Base-by-base conservation (phyloP, 35 echinoderm and acorn worm species). In the Hemicentrotus pulcherrimus region DNA sequence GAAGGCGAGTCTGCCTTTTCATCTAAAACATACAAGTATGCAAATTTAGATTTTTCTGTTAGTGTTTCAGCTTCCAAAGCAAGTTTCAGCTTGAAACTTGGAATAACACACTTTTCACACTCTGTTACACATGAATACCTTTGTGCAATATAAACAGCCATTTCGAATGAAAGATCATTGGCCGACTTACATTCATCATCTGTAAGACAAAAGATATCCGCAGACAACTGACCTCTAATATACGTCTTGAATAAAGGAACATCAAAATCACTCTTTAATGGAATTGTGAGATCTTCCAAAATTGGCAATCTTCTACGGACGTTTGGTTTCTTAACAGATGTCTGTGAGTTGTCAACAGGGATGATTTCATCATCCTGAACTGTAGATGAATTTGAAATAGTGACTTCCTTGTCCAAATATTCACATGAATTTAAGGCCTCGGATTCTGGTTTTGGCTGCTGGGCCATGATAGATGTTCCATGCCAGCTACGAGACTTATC, bases 401-500 rank as follows among this genome's bases (percentile, higher is more conserved):
- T 45, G 15, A 92, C 45, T 16, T 46, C 91, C 15, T 92, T 22
- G 31, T 11, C 47, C 52, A 11, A 59, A 14, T 14, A 11, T 70
- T 70, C 61, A 24, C 12, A 70, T 24, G 61, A 70, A 70, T 70
- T 70, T 14, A 70, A 70, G 13, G 16, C 22, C 22, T 70, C 61
- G 5, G 22, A 70, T 5, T 19, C 46, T 86, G 96, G 96, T 87
- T 95, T 97, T 6, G 96, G 94, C 31, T 94, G 94, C 86, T 97
- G 94, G 15, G 96, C 94, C 96, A 95, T 97, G 5, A 97, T 61
- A 2, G 94, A 95, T 18, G 96, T 97, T 22, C 96, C 92, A 97
- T 97, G 96, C 94, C 91, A 95, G 41, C 94, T 97, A 16, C 94
- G 91, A 24, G 52, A 88, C 15, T 85, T 88, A 9, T 94, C 85